A percentile compares a stretch with the other conserved stretches of the same genome.
phyloP scores from a whole-genome alignment of 2,888 invertebrate genomes.

The Napeogenes sylphis region DNA sequence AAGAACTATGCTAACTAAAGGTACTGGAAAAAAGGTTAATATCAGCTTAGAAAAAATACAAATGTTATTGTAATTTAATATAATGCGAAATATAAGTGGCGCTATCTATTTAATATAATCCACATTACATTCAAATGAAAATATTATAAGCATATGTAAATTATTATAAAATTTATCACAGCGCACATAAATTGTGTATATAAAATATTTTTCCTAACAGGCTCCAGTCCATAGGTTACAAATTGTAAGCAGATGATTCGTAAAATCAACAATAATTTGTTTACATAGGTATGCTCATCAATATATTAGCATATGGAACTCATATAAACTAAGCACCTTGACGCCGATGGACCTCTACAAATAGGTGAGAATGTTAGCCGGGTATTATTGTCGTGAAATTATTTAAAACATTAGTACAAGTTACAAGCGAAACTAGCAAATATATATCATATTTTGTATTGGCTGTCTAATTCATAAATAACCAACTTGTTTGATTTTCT shows the following conservation, averaged over 20 bases:
- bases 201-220: neutral
- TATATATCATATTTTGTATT: neutral
- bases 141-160: neutral
- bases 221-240: neutral
- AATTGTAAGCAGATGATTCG: neutral
- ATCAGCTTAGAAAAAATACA: constrained; percentile 1
- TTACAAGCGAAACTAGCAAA: constrained; percentile 17
- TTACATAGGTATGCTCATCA: constrained; percentile 22
- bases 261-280: constrained; percentile 12
- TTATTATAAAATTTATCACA: neutral
- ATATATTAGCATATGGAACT: constrained; percentile 22
- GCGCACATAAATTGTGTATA: neutral
- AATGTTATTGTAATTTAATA: neutral
- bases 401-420: constrained; percentile 29
- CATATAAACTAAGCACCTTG: constrained; percentile 27
- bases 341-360: constrained; percentile 47
- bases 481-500: no score
- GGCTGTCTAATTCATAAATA: neutral
- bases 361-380: constrained; percentile 50
- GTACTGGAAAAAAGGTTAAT: constrained; percentile 1
- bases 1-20: neutral
- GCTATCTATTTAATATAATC: neutral
- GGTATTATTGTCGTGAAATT: constrained; percentile 44
- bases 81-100: neutral
- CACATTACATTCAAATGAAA: constrained; percentile 4